Percentiles rank a stretch among this genome's conserved stretches.
Evolutionary conservation across 2,797 vertebrate genomes (phyloP).

Genomic region (Gambelia wislizenii): DNA sequence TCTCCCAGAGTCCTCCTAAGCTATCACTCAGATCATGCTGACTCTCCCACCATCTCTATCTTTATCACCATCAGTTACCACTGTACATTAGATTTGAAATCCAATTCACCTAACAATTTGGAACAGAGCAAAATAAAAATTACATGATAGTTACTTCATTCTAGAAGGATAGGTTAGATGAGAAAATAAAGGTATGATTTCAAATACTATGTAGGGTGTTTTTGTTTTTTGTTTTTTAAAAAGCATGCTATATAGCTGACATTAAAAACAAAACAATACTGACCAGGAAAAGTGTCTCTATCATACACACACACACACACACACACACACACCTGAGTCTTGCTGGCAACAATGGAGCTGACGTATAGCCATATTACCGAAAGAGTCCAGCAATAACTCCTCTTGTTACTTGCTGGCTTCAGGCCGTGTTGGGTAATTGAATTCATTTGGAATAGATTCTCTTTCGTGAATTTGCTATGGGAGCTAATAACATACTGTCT

Average conservation of each 20-base stretch:
- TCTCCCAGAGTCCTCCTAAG: no score
- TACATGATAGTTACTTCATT: background rate
- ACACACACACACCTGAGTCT: no score
- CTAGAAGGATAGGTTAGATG: background rate
- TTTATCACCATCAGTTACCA: background rate
- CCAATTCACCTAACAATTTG: background rate
- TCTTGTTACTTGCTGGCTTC: conserved; percentile 40
- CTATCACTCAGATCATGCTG: no score
- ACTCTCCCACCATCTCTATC: no score
- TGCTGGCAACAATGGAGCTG: background rate
- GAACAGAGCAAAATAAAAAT: background rate
- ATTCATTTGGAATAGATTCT: conserved; percentile 69
- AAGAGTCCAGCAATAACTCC: conserved; percentile 50
- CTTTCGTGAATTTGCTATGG: conserved; percentile 53
- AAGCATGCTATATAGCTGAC: rapidly evolving
- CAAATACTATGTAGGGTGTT: no score
- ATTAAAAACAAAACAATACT: background rate
- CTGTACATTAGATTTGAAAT: no score
- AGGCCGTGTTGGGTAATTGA: conserved; percentile 49
- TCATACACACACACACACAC: background rate
- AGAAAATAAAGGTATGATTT: conserved; percentile 9
- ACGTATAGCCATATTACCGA: conserved; percentile 53
- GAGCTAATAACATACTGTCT: conserved; percentile 74
- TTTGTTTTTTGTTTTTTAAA: no score
- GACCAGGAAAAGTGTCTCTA: background rate